Percentiles rank a stretch among this genome's conserved stretches.
phyloP scores from a whole-genome alignment of 1,140 invertebrate species.

The Rhyzopertha dominica region DNA sequence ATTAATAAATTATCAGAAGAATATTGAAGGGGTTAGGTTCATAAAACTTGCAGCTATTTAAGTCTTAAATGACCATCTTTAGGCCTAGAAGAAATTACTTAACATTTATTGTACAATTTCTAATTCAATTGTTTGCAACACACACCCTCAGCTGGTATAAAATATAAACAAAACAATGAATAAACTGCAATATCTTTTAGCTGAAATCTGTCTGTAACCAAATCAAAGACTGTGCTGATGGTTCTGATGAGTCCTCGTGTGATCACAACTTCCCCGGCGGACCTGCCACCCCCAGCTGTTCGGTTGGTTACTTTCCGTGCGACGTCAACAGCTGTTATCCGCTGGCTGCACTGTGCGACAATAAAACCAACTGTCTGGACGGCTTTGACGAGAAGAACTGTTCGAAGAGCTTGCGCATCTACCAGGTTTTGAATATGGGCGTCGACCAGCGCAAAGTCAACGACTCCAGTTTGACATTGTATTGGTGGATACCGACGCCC shows the following conservation, averaged over 20 bases:
- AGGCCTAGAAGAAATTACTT: too few relatives aligned
- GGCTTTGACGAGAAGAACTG: slow-evolving; percentile 68
- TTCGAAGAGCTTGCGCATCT: slow-evolving; percentile 46
- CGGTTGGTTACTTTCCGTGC: slow-evolving; percentile 57
- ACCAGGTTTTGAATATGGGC: slow-evolving; percentile 52
- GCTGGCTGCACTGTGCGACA: slow-evolving; percentile 58
- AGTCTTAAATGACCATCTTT: too few relatives aligned
- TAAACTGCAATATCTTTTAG: slow-evolving; percentile 15
- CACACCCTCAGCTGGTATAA: too few relatives aligned
- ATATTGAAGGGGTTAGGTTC: too few relatives aligned
- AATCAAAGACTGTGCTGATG: slow-evolving; percentile 68
- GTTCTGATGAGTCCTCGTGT: slow-evolving; percentile 62
- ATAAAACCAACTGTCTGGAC: slow-evolving; percentile 62
- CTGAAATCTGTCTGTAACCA: slow-evolving; percentile 61
- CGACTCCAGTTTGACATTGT: slow-evolving; percentile 49
- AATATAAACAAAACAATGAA: too few relatives aligned
- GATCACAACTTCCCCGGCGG: slow-evolving; percentile 36
- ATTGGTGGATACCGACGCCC: slow-evolving; percentile 52
- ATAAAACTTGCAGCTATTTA: too few relatives aligned
- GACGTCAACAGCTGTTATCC: slow-evolving; percentile 57
- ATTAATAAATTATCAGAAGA: too few relatives aligned
- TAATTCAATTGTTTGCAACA: too few relatives aligned
- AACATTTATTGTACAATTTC: too few relatives aligned
- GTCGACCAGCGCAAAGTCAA: slow-evolving; percentile 51
- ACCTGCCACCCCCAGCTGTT: slow-evolving; percentile 49